phyloP scores from a whole-genome alignment of 2,113 vertebrate genomes.

The Cnemophilus loriae region DNA sequence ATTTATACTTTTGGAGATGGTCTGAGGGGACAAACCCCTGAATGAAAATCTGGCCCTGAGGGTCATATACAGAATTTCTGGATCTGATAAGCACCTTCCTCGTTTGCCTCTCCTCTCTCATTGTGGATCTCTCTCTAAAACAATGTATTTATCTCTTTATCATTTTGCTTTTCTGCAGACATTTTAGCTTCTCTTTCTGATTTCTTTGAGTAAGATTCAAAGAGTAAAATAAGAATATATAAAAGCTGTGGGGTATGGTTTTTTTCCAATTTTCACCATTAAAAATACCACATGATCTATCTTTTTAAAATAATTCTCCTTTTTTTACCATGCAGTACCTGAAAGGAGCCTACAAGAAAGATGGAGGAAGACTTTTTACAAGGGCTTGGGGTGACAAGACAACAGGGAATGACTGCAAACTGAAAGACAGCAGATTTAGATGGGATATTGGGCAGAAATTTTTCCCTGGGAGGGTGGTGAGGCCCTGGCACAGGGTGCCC shows the following conservation, averaged over 20 bases:
- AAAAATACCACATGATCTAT: not conserved
- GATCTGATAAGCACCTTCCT: not conserved
- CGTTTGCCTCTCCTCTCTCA: not conserved
- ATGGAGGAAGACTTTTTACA: not conserved
- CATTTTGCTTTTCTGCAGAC: not conserved
- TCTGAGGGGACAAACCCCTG: not conserved
- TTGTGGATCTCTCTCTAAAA: not conserved
- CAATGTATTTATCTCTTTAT: not conserved
- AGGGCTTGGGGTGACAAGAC: too few relatives aligned
- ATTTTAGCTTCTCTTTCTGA: not conserved
- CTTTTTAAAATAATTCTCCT: not conserved
- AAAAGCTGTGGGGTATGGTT: not conserved
- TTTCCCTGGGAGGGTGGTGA: accelerated
- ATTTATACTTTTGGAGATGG: not conserved
- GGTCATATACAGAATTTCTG: not conserved
- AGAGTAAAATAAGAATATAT: not conserved
- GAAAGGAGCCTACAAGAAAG: not conserved
- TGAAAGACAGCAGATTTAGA: not conserved
- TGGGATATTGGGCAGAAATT: not conserved
- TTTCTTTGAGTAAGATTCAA: not conserved
- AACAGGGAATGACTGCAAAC: not conserved
- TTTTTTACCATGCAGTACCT: not conserved
- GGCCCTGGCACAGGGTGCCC: not conserved
- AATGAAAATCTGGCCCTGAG: not conserved
- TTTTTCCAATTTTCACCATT: not conserved